Percentiles rank a stretch among this genome's conserved stretches.
Evolutionary conservation across 2,113 vertebrate species (phyloP).

Genomic region (Tyrannus savana): DNA sequence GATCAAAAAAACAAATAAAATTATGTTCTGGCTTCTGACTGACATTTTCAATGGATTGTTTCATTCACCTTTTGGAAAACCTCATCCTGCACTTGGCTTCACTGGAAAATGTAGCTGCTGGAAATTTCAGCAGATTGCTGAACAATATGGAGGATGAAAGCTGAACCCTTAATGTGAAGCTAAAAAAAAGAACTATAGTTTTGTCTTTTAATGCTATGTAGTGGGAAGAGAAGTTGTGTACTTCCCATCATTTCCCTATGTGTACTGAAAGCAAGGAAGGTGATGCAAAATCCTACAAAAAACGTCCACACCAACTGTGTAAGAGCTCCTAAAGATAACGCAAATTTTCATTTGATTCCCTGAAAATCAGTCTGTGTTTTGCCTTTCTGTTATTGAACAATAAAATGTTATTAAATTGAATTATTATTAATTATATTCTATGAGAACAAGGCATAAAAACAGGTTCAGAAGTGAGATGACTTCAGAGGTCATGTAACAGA

Average conservation of each 20-base stretch:
- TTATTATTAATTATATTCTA: background rate
- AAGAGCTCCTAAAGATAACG: background rate
- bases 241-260: background rate
- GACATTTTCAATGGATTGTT: conserved; percentile 58
- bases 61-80: conserved; percentile 57
- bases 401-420: background rate
- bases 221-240: background rate
- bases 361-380: background rate
- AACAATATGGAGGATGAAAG: background rate
- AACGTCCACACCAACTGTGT: background rate
- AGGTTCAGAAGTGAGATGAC: background rate
- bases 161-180: background rate
- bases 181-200: background rate
- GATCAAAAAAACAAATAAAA: conserved; percentile 56
- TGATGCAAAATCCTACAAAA: background rate
- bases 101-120: conserved; percentile 17
- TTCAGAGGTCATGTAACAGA: background rate
- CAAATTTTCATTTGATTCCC: background rate
- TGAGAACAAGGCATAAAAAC: background rate
- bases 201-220: background rate
- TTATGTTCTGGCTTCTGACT: conserved; percentile 49
- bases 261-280: accelerated
- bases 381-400: background rate
- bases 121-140: conserved; percentile 31
- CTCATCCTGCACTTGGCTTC: background rate